A percentile compares a stretch with the other conserved stretches of the same genome.
phyloP scores from a whole-genome alignment of 2,113 vertebrate genomes.

The Himantopus leucocephalus region DNA sequence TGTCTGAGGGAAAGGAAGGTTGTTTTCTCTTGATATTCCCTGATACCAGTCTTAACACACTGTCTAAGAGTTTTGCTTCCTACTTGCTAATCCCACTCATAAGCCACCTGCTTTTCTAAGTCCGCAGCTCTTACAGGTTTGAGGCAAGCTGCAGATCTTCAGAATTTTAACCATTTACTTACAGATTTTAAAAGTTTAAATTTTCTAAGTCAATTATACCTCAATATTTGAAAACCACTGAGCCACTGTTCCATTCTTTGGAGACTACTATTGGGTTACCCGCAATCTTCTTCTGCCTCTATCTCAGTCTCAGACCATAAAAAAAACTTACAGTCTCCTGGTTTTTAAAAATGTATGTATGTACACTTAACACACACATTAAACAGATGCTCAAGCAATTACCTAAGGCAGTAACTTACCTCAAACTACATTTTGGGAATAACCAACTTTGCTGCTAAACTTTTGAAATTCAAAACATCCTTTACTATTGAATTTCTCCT shows the following conservation, averaged over 20 bases:
- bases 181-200: not conserved
- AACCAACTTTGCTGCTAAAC: not conserved
- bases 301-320: not conserved
- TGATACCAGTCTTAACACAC: not conserved
- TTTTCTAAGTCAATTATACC: not conserved
- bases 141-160: not conserved
- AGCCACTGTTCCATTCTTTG: not conserved
- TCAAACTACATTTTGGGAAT: not conserved
- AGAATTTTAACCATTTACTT: not conserved
- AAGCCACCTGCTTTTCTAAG: not conserved
- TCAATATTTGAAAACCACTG: not conserved
- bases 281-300: no score
- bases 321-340: not conserved
- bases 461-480: not conserved
- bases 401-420: not conserved
- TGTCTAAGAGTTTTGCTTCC: not conserved
- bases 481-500: not conserved
- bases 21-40: not conserved
- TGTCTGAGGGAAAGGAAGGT: not conserved
- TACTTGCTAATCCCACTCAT: not conserved
- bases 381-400: not conserved
- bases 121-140: not conserved
- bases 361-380: rapidly evolving
- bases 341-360: not conserved
- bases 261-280: not conserved